Percentiles rank a stretch among this genome's conserved stretches.
Conservation (phyloP, 2,888 invertebrate genomes). For the Rosalia funebris region DNA sequence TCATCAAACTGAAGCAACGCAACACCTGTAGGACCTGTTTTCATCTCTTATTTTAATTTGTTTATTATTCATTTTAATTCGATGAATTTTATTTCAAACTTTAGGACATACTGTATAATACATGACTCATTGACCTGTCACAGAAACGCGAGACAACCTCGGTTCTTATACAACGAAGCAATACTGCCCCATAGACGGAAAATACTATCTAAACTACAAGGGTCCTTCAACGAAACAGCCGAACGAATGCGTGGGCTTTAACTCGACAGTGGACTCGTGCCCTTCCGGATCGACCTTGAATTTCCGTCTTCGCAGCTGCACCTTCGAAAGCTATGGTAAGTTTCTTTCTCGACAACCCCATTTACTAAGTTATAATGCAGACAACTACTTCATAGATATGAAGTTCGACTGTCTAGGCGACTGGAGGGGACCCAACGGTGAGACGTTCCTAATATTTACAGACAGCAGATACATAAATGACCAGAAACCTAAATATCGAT, state of each 20-base stretch:
- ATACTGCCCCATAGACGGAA: constrained; percentile 73
- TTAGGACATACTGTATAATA: no score
- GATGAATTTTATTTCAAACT: no score
- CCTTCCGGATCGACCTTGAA: constrained; percentile 70
- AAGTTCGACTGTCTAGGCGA: constrained; percentile 73
- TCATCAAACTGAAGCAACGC: no score
- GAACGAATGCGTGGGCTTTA: constrained; percentile 67
- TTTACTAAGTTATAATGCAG: constrained; percentile 20
- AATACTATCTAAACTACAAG: constrained; percentile 69
- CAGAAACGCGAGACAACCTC: constrained; percentile 67
- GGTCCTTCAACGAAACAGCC: constrained; percentile 60
- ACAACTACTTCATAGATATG: constrained; percentile 62
- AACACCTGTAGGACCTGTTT: no score
- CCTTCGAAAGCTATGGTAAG: constrained; percentile 68
- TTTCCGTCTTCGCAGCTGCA: constrained; percentile 69
- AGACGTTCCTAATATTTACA: constrained; percentile 69
- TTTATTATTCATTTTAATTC: no score
- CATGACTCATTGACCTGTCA: constrained; percentile 33
- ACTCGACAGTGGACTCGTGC: constrained; percentile 71
- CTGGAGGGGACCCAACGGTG: constrained; percentile 69
- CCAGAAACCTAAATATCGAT: constrained; percentile 68
- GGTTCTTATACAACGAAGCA: constrained; percentile 67
- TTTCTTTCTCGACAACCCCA: constrained; percentile 3
- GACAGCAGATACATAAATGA: constrained; percentile 64
- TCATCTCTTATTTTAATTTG: no score